These are phyloP conservation scores for Apistogramma diplotaenia DNA, from an alignment of 2,113 vertebrate genomes.

Conservation along the genomic window DNA sequence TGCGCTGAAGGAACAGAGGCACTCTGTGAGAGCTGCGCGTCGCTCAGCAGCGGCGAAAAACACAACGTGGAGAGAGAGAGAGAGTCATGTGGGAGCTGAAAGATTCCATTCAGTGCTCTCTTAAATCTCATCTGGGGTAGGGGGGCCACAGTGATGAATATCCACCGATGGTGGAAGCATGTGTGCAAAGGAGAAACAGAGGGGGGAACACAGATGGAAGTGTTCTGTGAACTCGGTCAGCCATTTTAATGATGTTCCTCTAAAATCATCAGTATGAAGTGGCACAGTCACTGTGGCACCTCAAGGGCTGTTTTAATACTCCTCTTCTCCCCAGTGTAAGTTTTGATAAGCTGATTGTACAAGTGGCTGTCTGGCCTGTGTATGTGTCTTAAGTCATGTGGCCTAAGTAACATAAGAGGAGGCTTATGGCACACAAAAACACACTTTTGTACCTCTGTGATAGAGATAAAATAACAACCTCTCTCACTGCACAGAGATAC, in stretches of 20 bases:
- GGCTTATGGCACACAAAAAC: neutral
- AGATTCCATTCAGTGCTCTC: constrained; percentile 74
- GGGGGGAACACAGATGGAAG: constrained; percentile 70
- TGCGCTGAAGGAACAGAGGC: constrained; percentile 77
- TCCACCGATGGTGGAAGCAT: constrained; percentile 67
- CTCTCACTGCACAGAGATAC: neutral
- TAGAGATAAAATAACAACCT: constrained; percentile 12
- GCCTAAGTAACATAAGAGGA: neutral
- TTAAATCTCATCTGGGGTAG: constrained; percentile 58
- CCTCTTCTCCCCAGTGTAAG: constrained; percentile 2
- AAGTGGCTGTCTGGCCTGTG: constrained; percentile 19
- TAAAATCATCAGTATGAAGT: constrained; percentile 62
- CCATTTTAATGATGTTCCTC: constrained; percentile 69
- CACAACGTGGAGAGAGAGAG: constrained; percentile 60
- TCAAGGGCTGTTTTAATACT: constrained; percentile 25
- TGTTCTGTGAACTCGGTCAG: constrained; percentile 68
- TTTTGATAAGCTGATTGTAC: constrained; percentile 37
- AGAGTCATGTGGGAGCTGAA: constrained; percentile 74
- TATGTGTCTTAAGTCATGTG: constrained; percentile 5
- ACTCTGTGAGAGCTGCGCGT: constrained; percentile 68
- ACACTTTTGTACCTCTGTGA: constrained; percentile 11
- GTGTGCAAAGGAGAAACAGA: constrained; percentile 60
- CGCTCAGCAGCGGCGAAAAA: constrained; percentile 70
- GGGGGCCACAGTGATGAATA: constrained; percentile 57
- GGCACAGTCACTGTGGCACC: constrained; percentile 38